These are phyloP conservation scores for Doryteuthis pealeii DNA, from an alignment of 1,140 invertebrate genomes.

Conservation along the genomic window DNA sequence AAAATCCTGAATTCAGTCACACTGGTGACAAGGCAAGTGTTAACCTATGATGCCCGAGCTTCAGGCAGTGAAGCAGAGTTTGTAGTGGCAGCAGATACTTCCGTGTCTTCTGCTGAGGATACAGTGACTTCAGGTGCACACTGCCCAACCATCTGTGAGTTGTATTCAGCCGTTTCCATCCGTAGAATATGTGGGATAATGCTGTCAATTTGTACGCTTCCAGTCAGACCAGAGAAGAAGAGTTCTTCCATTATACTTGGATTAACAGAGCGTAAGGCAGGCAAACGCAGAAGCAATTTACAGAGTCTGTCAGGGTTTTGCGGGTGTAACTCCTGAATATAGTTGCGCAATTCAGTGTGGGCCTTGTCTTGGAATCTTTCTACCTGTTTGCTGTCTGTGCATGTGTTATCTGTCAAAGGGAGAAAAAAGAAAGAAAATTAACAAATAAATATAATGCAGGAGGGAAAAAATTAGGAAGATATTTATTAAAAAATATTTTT, in stretches of 20 bases:
- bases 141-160: slow-evolving; percentile 52
- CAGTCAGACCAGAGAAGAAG: slow-evolving; percentile 88
- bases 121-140: neutral
- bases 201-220: slow-evolving; percentile 88
- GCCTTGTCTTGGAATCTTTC: slow-evolving; percentile 75
- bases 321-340: slow-evolving; percentile 57
- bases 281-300: slow-evolving; percentile 73
- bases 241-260: slow-evolving; percentile 84
- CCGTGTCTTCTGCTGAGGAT: neutral
- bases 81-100: neutral
- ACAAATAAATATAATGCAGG: neutral
- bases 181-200: slow-evolving; percentile 89
- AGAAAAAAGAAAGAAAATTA: neutral
- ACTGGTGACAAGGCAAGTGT: too few species aligned
- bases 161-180: slow-evolving; percentile 68
- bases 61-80: neutral
- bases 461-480: too few species aligned
- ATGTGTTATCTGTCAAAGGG: slow-evolving; percentile 16
- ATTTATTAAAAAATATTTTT: too few species aligned
- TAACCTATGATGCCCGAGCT: too few species aligned
- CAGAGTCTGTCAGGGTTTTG: slow-evolving; percentile 64
- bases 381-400: slow-evolving; percentile 58
- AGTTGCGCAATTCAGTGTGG: slow-evolving; percentile 70
- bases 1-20: too few species aligned
- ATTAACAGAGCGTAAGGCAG: slow-evolving; percentile 76